Evolutionary conservation across 2,113 vertebrate genomes (phyloP), one percentile per base, ranked within the genome.

Genomic region (Rhegmatorhina hoffmannsi): DNA sequence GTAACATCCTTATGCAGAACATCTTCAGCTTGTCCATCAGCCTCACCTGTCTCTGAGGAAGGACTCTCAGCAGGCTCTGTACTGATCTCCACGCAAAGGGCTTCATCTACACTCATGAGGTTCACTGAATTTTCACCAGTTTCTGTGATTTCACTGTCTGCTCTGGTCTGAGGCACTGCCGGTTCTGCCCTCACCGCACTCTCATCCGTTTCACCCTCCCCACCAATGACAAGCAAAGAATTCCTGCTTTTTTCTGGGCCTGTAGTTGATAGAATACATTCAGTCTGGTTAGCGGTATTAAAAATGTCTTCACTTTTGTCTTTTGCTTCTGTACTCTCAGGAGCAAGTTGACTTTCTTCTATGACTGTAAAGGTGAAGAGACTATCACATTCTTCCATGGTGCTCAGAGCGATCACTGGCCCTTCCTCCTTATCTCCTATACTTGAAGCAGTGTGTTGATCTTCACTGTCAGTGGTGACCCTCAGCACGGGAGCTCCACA

Each of bases 401-500:
- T 36, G 75, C 95, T 95, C 47, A 90, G 33, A 31, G 97, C 9
- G 11, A 94, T 80, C 25, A 90, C 23, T 9, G 90, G 38, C 16
- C 47, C 69, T 6, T 46, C 69, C 9, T 85, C 96, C 49, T 82
- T 94, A 46, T 76, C 68, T 70, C 44, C 92, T 38, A 23, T 5
- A 59, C 60, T 59, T 7, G 96, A 94, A 78, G 73, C 56, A 7
- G 96, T 19, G 1, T 59, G 74, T 14, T 84, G 87, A 62, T 68
- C 75, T 72, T 96, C 82, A 86, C 46, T 92, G 50, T 82, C 40
- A 2, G 74, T 89, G 55, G 86, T 26, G 4, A 94, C 95, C 62
- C 95, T 87, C 29, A 97, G 83, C 58, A 91, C 58, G 36, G 96
- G 94, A 55, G 75, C 55, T 56, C 94, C 92, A n/a, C 58, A 64